Evolutionary conservation across 2,113 vertebrate species (phyloP).

Genomic region (Cacatua alba): DNA sequence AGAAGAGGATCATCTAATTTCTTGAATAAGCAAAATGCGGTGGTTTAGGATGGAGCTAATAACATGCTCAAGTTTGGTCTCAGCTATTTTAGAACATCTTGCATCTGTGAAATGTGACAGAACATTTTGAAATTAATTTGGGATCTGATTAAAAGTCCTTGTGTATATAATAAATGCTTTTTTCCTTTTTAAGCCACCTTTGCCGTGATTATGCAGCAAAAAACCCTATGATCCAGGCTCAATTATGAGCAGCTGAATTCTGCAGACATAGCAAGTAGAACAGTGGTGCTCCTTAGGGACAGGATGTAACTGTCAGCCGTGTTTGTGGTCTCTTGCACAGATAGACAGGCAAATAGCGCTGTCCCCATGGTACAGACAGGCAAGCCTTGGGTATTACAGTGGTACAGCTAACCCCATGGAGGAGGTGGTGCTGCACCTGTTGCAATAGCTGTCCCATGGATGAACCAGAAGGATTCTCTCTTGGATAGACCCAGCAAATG

Average conservation of each 20-base stretch:
- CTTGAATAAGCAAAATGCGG: background rate
- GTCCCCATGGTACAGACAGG: accelerated
- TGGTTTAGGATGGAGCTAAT: background rate
- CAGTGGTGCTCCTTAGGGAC: background rate
- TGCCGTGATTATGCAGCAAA: background rate
- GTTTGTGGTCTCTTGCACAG: background rate
- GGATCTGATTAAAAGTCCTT: background rate
- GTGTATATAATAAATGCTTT: background rate
- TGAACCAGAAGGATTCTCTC: background rate
- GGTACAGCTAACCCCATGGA: background rate
- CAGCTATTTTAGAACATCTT: background rate
- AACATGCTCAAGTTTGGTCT: background rate
- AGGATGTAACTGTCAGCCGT: background rate
- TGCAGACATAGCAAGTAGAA: background rate
- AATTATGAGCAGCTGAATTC: background rate
- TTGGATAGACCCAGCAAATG: background rate
- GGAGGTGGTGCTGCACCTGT: too few relatives aligned
- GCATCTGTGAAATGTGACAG: background rate
- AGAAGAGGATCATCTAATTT: background rate
- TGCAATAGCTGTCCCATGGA: background rate
- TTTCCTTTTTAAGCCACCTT: background rate
- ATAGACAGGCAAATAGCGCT: too few relatives aligned
- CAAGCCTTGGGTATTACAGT: background rate
- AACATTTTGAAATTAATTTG: background rate
- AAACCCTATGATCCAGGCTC: accelerated